Evolutionary conservation across 2,797 vertebrate species (phyloP), one percentile per base, ranked within the genome.

Genomic region (Thunnus albacares): DNA sequence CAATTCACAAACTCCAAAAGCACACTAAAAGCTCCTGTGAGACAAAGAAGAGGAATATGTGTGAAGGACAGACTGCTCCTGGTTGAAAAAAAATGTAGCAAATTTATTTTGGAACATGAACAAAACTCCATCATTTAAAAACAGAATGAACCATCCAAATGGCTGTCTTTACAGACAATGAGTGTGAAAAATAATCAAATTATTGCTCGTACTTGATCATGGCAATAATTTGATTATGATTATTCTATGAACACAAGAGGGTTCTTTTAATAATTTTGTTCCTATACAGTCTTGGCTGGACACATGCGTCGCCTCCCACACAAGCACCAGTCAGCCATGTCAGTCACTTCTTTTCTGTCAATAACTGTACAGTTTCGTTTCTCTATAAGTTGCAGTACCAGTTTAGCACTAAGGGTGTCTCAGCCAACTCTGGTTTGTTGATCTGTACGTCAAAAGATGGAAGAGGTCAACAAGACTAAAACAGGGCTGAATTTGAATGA

Each of bases 21-120:
- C 10, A 0, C 20, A 71, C 79, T 84, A 77, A 88, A 84, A 90
- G 89, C 84, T 90, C 89, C 83, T 73, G 76, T 73, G 89, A 87
- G 86, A 88, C 83, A 77, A 68, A 75, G 60, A 30, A 10, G 14
- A 58, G 26, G 60, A 26, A 51, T 45, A 80, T 35, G 76, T 81
- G 81, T 88, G 87, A 91, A 90, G 80, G 83, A 87, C 79, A 51
- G 64, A 69, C 71, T 61, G 53, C 38, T 78, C 66, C 49, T 41
- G 13, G 69, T 28, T 56, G 57, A 61, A 59, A 13, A 66, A 53
- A 72, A 61, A 65, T 49, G 10, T 22, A 51, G 52, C 28, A 45
- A 35, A 62, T 77, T 77, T n/a, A 64, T 73, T 55, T 69, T 84
- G 70, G 56, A 75, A 62, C n/a, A 30, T 10, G 41, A 73, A 61